Evolutionary conservation across 1,140 invertebrate genomes (phyloP).

Genomic region (Camponotus pennsylvanicus): DNA sequence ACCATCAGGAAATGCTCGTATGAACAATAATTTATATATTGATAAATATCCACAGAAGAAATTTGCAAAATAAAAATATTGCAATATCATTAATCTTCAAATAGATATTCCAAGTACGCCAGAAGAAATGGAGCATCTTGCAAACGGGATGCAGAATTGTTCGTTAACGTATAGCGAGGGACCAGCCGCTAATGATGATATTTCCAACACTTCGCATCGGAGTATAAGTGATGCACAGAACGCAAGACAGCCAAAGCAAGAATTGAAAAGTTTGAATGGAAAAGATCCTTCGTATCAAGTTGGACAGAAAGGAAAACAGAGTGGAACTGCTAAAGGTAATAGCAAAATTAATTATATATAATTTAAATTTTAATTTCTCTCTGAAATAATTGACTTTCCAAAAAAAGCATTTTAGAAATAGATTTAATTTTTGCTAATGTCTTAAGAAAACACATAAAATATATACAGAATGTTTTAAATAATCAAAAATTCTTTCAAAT

Average conservation of each 20-base stretch:
- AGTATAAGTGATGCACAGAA: constrained; percentile 29
- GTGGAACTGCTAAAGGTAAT: constrained; percentile 36
- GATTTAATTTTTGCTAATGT: too few species aligned
- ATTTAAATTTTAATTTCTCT: too few species aligned
- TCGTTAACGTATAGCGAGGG: constrained; percentile 21
- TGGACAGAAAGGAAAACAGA: constrained; percentile 45
- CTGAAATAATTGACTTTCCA: too few species aligned
- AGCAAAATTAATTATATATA: background rate
- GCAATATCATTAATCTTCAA: background rate
- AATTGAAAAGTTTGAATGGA: background rate
- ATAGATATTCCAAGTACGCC: constrained; percentile 38
- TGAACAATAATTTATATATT: background rate
- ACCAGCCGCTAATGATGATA: background rate
- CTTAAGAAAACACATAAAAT: too few species aligned
- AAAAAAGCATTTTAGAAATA: too few species aligned
- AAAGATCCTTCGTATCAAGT: constrained; percentile 20
- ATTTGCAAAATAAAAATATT: background rate
- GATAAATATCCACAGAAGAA: background rate
- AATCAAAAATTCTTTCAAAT: too few species aligned
- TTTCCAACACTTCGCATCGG: background rate
- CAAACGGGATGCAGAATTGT: constrained; percentile 49
- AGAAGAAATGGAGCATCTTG: constrained; percentile 43
- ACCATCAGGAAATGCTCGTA: background rate
- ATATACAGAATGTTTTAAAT: too few species aligned
- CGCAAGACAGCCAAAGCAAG: constrained; percentile 13